A percentile compares a stretch with the other conserved stretches of the same genome.
These are phyloP conservation scores for Xenopus tropicalis DNA, from an alignment of 2,113 vertebrate genomes.

Conservation along the genomic window DNA sequence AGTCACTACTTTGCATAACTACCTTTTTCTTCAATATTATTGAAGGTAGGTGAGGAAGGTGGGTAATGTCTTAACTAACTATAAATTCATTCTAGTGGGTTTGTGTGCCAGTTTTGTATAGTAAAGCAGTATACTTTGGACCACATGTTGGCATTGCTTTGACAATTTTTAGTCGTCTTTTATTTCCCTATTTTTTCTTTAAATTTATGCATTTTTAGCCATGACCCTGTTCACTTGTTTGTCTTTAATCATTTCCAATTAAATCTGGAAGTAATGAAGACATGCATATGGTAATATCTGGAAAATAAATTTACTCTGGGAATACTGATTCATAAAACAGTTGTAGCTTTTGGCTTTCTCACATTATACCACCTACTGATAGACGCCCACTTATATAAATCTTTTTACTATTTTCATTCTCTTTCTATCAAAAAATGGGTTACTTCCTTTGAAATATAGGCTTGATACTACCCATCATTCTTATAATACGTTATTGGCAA, in stretches of 20 bases:
- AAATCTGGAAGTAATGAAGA: conserved; percentile 31
- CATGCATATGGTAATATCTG: conserved; percentile 33
- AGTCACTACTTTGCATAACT: too few relatives aligned
- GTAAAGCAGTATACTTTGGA: background rate
- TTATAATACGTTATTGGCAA: conserved; percentile 39
- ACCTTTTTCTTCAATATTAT: too few relatives aligned
- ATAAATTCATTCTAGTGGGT: too few relatives aligned
- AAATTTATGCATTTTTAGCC: conserved; percentile 11
- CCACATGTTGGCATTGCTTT: conserved; percentile 3
- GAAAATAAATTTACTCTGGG: conserved; percentile 9
- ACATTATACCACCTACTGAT: conserved; percentile 30
- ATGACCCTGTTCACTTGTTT: conserved; percentile 9
- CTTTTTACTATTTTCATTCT: conserved; percentile 19
- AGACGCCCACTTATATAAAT: background rate
- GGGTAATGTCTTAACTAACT: too few relatives aligned
- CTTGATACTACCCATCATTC: conserved; percentile 6
- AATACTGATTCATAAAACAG: conserved; percentile 30
- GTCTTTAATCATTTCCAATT: conserved; percentile 11
- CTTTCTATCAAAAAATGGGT: conserved; percentile 2
- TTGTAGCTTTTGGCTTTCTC: conserved; percentile 24
- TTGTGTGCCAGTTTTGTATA: too few relatives aligned
- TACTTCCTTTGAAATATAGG: conserved; percentile 22
- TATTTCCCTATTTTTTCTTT: conserved; percentile 28
- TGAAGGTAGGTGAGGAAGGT: too few relatives aligned
- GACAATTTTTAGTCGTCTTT: background rate